Evolutionary conservation across 2,888 invertebrate species (phyloP).

Genomic region (Megastigmus dorsalis): DNA sequence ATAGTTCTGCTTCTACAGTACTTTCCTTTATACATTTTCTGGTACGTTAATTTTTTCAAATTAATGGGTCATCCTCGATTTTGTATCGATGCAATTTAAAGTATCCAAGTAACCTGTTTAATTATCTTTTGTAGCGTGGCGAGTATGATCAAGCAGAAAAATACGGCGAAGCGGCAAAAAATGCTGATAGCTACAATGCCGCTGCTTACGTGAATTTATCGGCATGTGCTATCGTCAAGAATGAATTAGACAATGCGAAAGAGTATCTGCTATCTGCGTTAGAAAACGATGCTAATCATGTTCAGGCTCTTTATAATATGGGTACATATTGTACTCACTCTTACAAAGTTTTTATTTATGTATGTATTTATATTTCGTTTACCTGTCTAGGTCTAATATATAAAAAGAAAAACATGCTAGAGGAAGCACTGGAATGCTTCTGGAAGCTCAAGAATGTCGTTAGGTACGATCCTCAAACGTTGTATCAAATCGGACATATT

Average conservation of each 20-base stretch:
- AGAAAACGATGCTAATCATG: slow-evolving; percentile 86
- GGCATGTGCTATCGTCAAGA: slow-evolving; percentile 84
- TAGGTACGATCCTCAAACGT: slow-evolving; percentile 83
- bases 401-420: slow-evolving; percentile 81
- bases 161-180: slow-evolving; percentile 84
- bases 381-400: not conserved
- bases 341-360: not conserved
- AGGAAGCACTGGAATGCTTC: slow-evolving; percentile 87
- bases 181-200: slow-evolving; percentile 85
- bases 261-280: slow-evolving; percentile 85
- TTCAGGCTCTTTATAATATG: slow-evolving; percentile 89
- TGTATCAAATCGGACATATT: slow-evolving; percentile 86
- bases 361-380: not conserved
- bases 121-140: slow-evolving; percentile 81
- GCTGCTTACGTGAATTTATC: slow-evolving; percentile 91
- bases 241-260: slow-evolving; percentile 82
- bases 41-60: slow-evolving; percentile 74
- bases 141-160: slow-evolving; percentile 86
- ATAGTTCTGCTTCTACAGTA: slow-evolving; percentile 90
- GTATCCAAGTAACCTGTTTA: no score
- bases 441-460: slow-evolving; percentile 84
- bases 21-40: slow-evolving; percentile 88
- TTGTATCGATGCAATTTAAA: not conserved
- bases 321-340: slow-evolving; percentile 74
- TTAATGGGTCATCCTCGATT: no score